Percentiles rank a stretch among this genome's conserved stretches.
Conservation (phyloP, 2,888 invertebrate genomes). For the Cephus rjabovi region DNA sequence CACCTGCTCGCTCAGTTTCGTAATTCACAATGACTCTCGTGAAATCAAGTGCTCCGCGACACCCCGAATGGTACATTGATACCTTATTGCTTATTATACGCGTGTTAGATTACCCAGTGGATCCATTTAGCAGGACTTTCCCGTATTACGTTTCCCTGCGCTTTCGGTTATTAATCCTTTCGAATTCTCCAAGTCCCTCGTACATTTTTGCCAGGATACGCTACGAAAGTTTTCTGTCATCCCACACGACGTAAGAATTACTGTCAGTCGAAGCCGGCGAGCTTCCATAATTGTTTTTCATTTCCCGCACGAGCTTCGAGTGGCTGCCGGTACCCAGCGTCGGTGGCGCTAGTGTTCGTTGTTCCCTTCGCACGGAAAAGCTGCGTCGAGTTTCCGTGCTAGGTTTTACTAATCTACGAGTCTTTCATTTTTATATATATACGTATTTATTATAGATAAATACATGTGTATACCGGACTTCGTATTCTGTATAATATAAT, state of each 20-base stretch:
- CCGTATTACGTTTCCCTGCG: background rate
- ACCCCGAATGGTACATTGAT: background rate
- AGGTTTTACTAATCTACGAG: background rate
- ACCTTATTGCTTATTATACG: background rate
- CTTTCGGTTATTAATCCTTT: background rate
- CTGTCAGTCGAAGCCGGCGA: background rate
- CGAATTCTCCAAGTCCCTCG: background rate
- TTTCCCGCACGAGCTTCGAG: background rate
- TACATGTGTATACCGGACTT: background rate
- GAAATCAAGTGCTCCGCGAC: background rate
- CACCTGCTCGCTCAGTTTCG: background rate
- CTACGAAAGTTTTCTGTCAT: background rate
- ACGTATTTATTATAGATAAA: background rate
- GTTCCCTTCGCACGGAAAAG: background rate
- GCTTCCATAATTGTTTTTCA: background rate
- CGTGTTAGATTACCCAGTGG: background rate
- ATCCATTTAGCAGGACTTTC: background rate
- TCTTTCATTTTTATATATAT: background rate
- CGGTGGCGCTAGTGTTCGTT: background rate
- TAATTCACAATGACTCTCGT: background rate
- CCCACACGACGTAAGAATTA: background rate
- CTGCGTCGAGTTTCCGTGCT: background rate
- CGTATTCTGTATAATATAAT: background rate
- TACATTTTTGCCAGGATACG: background rate
- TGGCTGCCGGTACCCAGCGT: background rate